These are phyloP conservation scores for Xiphias gladius DNA, from an alignment of 2,113 vertebrate species.

Conservation along the genomic window DNA sequence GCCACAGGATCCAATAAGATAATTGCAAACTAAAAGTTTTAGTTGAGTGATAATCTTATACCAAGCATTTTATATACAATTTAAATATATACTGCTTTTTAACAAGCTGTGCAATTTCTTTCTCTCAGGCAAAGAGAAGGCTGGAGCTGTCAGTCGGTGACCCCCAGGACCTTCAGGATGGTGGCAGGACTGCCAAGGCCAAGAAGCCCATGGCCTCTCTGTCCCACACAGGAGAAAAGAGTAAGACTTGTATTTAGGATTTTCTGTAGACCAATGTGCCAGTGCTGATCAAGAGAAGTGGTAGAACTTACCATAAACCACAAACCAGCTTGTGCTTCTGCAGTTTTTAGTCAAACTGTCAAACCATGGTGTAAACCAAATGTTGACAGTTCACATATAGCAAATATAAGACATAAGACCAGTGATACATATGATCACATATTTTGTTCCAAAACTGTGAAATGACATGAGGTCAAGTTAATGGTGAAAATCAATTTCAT, in stretches of 20 bases:
- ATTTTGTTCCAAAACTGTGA: no score
- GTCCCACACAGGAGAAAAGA: slow-evolving; percentile 79
- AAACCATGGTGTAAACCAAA: background rate
- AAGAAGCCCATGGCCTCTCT: slow-evolving; percentile 78
- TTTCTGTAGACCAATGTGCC: background rate
- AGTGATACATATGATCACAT: background rate
- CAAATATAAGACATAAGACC: background rate
- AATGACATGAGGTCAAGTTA: no score
- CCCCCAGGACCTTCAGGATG: slow-evolving; percentile 89
- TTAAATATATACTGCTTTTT: background rate
- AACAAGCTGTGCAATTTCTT: background rate
- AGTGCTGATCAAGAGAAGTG: background rate
- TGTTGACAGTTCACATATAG: background rate
- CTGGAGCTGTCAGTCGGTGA: slow-evolving; percentile 90
- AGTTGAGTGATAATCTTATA: background rate
- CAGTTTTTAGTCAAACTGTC: background rate
- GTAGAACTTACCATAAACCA: background rate
- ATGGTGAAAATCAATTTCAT: no score
- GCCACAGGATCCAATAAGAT: background rate
- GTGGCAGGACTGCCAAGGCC: slow-evolving; percentile 85
- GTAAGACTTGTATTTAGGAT: slow-evolving; percentile 74
- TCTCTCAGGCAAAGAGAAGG: slow-evolving; percentile 87
- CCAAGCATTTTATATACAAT: background rate
- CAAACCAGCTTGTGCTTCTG: no score
- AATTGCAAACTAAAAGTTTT: background rate